Conservation (phyloP, 2,888 invertebrate genomes). For the Glaucopsyche alexis region DNA sequence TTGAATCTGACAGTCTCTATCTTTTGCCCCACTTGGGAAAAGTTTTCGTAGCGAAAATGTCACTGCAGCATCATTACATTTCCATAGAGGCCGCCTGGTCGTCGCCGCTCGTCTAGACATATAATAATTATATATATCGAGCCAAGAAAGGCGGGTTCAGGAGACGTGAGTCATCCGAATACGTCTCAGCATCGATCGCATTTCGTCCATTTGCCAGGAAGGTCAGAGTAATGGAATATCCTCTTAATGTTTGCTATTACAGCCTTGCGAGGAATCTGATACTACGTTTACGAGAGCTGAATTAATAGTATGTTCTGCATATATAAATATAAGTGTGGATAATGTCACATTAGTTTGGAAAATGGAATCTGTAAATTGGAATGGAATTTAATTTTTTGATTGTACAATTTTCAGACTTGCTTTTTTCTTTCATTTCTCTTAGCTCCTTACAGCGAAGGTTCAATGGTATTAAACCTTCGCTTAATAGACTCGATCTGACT, state of each 20-base stretch:
- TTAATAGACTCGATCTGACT: background rate
- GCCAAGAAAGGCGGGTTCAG: slow-evolving; percentile 68
- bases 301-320: background rate
- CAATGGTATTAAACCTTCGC: background rate
- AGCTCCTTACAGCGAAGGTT: background rate
- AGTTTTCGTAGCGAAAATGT: slow-evolving; percentile 46
- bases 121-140: slow-evolving; percentile 70
- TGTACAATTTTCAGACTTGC: background rate
- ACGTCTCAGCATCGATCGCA: slow-evolving; percentile 68
- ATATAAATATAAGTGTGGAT: slow-evolving; percentile 9
- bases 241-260: slow-evolving; percentile 48
- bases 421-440: background rate
- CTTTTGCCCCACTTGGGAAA: slow-evolving; percentile 36
- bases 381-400: background rate
- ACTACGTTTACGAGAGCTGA: slow-evolving; percentile 19
- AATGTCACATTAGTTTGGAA: background rate
- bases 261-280: slow-evolving; percentile 35
- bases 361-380: background rate
- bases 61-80: slow-evolving; percentile 55
- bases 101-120: slow-evolving; percentile 75
- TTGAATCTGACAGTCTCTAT: background rate
- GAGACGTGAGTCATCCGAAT: slow-evolving; percentile 69
- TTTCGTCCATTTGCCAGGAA: slow-evolving; percentile 59
- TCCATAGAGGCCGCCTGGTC: slow-evolving; percentile 62
- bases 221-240: slow-evolving; percentile 56